A percentile compares a stretch with the other conserved stretches of the same genome.
Evolutionary conservation across 1,140 invertebrate genomes (phyloP).

Genomic region (Drosophila bocqueti): DNA sequence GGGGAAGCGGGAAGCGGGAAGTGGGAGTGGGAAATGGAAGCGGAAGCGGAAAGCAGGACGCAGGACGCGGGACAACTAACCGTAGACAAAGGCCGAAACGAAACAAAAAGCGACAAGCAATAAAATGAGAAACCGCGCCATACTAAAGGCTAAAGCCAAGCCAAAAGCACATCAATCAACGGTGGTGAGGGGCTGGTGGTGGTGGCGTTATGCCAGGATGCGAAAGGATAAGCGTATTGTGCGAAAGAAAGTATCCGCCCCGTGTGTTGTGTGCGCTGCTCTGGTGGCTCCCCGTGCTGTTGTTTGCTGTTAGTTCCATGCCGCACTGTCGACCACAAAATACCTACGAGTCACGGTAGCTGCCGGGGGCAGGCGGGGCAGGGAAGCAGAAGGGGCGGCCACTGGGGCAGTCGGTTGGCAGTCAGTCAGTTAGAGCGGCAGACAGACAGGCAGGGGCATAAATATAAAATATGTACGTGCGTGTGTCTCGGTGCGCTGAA

Average conservation of each 20-base stretch:
- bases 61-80: constrained; percentile 41
- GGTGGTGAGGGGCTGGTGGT: constrained; percentile 15
- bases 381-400: neutral
- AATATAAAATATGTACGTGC: constrained; percentile 75
- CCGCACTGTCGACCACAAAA: constrained; percentile 70
- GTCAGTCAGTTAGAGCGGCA: constrained; percentile 59
- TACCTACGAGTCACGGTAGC: constrained; percentile 67
- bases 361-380: neutral
- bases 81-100: constrained; percentile 56
- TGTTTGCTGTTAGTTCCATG: constrained; percentile 65
- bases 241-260: constrained; percentile 50
- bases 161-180: constrained; percentile 80
- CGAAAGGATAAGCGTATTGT: constrained; percentile 71
- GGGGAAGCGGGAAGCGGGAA: constrained; percentile 1
- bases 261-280: constrained; percentile 21
- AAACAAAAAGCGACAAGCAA: constrained; percentile 73
- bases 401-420: constrained; percentile 12
- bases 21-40: constrained; percentile 12
- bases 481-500: constrained; percentile 51
- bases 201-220: constrained; percentile 13
- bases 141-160: constrained; percentile 26
- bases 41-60: constrained; percentile 11
- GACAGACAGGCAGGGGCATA: constrained; percentile 63
- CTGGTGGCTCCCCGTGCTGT: constrained; percentile 31
- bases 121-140: constrained; percentile 76